Conservation (phyloP, 2,888 invertebrate genomes). For the Oxycera nigricornis region DNA sequence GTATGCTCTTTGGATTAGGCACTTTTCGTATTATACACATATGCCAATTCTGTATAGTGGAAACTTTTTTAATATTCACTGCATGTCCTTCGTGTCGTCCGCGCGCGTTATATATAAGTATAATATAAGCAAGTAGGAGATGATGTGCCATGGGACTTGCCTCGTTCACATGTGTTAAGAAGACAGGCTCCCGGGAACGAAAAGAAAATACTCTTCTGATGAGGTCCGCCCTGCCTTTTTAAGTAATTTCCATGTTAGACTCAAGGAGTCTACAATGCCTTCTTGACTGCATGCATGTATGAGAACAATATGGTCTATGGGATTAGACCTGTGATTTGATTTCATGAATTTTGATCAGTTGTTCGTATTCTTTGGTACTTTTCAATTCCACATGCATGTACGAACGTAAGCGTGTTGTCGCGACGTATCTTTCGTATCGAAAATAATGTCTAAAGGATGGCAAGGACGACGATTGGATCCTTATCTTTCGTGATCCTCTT, state of each 20-base stretch:
- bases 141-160: slow-evolving; percentile 27
- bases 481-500: background rate
- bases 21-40: background rate
- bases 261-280: background rate
- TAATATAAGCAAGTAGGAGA: slow-evolving; percentile 10
- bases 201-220: background rate
- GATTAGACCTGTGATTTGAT: slow-evolving; percentile 40
- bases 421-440: background rate
- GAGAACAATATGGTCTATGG: slow-evolving; percentile 5
- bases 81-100: slow-evolving; percentile 18
- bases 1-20: background rate
- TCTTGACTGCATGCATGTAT: background rate
- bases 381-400: slow-evolving; percentile 33
- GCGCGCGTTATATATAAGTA: too few species aligned
- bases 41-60: background rate
- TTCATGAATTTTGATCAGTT: slow-evolving; percentile 40
- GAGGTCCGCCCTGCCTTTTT: slow-evolving; percentile 33
- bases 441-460: background rate
- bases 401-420: background rate
- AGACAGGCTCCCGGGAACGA: background rate
- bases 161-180: slow-evolving; percentile 14
- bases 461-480: slow-evolving; percentile 5
- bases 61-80: slow-evolving; percentile 27
- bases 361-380: slow-evolving; percentile 17
- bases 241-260: slow-evolving; percentile 29